phyloP scores from a whole-genome alignment of 2,888 invertebrate genomes.

The Parelbella ahira region DNA sequence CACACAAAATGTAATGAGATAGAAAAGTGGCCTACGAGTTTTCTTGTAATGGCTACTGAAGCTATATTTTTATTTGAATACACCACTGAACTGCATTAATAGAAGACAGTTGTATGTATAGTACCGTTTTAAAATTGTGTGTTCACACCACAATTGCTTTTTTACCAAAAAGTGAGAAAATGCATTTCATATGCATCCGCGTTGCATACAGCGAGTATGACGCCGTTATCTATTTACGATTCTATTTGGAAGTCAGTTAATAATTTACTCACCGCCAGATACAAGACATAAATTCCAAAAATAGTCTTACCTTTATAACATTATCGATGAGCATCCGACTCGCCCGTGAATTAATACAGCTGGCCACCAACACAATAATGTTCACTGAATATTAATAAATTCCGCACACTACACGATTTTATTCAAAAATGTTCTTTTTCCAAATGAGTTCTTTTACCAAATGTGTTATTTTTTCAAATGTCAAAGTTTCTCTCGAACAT shows the following conservation, averaged over 20 bases:
- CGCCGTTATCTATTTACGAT: slow-evolving; percentile 14
- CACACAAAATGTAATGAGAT: no score
- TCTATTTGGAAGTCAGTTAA: slow-evolving; percentile 19
- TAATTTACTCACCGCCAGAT: slow-evolving; percentile 22
- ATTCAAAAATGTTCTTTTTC: slow-evolving; percentile 26
- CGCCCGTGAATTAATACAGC: slow-evolving; percentile 38
- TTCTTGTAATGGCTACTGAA: no score
- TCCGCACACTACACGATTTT: slow-evolving; percentile 32
- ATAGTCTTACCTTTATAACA: slow-evolving; percentile 64
- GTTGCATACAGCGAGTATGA: background rate
- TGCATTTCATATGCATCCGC: no score
- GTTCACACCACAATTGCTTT: no score
- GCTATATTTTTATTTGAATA: no score
- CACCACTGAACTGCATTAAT: no score
- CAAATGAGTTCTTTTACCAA: no score
- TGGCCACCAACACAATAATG: slow-evolving; percentile 34
- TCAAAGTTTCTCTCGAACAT: slow-evolving; percentile 23
- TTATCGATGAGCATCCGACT: slow-evolving; percentile 48
- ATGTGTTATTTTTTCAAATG: no score
- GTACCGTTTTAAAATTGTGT: no score
- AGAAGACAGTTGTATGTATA: no score
- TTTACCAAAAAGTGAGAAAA: no score
- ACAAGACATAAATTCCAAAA: slow-evolving; percentile 24
- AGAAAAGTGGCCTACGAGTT: no score
- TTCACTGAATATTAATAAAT: slow-evolving; percentile 14